Conservation (phyloP, 2,888 invertebrate genomes). For the Caenorhabditis zanzibari region DNA sequence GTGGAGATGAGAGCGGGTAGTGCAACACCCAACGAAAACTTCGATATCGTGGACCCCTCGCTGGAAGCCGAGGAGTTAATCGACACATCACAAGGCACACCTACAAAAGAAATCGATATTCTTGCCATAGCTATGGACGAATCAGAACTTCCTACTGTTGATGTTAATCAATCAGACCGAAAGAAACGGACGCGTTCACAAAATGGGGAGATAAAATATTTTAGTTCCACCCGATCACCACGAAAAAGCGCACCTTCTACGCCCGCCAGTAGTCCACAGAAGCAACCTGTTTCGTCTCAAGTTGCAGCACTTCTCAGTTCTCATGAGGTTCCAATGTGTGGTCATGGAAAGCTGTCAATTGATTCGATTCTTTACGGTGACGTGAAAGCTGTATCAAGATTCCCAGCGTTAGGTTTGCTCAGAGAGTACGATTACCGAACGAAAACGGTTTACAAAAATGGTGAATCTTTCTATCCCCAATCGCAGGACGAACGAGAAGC, state of each 20-base stretch:
- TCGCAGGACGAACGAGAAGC: conserved; percentile 50
- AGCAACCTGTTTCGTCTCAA: conserved; percentile 26
- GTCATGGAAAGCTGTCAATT: conserved; percentile 77
- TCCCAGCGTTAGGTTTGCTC: conserved; percentile 71
- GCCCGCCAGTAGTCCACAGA: conserved; percentile 17
- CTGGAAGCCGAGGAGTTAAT: conserved; percentile 22
- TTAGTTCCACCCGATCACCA: conserved; percentile 17
- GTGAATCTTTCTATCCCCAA: conserved; percentile 48
- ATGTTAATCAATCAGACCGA: background rate
- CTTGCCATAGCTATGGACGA: conserved; percentile 49
- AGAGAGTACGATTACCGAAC: conserved; percentile 67
- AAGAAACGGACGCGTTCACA: conserved; percentile 48
- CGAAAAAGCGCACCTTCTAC: conserved; percentile 26
- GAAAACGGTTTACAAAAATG: conserved; percentile 45
- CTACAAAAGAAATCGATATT: conserved; percentile 48
- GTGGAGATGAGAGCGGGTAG: background rate
- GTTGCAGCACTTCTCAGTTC: conserved; percentile 60
- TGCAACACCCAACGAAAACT: background rate
- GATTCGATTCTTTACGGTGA: conserved; percentile 77
- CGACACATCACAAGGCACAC: background rate
- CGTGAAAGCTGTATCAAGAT: conserved; percentile 77
- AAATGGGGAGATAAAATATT: conserved; percentile 53
- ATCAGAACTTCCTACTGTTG: conserved; percentile 45
- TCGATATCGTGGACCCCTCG: background rate
- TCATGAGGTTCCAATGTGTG: conserved; percentile 72